Evolutionary conservation across 1,140 invertebrate species (phyloP).

Genomic region (Aphis gossypii): DNA sequence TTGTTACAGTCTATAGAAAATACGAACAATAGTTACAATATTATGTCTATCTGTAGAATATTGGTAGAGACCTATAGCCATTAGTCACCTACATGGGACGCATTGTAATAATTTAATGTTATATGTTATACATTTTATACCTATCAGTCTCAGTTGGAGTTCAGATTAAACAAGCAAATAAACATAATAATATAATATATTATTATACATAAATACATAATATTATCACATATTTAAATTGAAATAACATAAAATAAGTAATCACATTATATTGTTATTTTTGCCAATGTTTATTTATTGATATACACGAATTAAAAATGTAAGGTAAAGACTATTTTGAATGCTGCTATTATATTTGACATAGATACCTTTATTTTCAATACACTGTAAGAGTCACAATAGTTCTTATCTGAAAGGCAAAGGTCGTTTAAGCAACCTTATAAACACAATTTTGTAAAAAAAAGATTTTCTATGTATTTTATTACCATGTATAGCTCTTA

Average conservation of each 20-base stretch:
- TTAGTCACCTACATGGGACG: neutral
- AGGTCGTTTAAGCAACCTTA: neutral
- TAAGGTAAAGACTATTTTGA: neutral
- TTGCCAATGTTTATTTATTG: constrained; percentile 16
- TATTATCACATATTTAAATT: neutral
- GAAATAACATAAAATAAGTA: neutral
- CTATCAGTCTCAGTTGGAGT: neutral
- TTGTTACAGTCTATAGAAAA: neutral
- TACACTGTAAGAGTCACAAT: neutral
- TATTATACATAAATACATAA: neutral
- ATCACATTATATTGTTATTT: constrained; percentile 6
- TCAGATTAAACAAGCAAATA: neutral
- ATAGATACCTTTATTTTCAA: neutral
- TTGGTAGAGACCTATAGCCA: neutral
- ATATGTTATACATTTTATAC: neutral
- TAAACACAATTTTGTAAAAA: neutral
- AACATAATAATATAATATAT: neutral
- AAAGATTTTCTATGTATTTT: neutral
- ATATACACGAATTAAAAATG: neutral
- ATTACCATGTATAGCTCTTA: neutral
- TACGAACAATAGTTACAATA: neutral
- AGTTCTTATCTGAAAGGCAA: neutral
- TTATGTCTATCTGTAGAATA: neutral
- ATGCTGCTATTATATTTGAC: neutral
- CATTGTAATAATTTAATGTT: neutral